Evolutionary conservation across 1,140 invertebrate species (phyloP), one percentile per base, ranked within the genome.

Genomic region (Harlomillsia oculata): DNA sequence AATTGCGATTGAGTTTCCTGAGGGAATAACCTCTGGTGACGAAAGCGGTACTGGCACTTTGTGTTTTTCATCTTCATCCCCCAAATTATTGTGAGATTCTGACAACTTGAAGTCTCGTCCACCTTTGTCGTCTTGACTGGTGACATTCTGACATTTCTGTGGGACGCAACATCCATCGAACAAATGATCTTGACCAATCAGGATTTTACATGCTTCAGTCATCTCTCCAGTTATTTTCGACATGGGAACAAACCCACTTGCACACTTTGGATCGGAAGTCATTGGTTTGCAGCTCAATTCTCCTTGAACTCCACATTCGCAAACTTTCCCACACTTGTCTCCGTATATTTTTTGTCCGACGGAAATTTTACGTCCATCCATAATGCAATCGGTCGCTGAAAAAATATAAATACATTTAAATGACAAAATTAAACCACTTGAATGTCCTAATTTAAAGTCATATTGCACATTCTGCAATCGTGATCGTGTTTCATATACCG

Each of bases 81-180:
- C 54, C 16, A 65, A 28, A 46, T 62, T 60, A 34, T 65, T 65
- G 20, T 55, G 56, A 29, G 64, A 62, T n/a, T 65, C 60, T 8
- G 49, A 45, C 20, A 65, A 40, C 53, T 65, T 65, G 23, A 60
- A 65, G 14, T 59, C 64, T 20, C 63, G 32, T 20, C 56, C 53
- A 20, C 54, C 56, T 43, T 62, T 65, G 13, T 61, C 54, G 9
- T 63, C 61, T 57, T 60, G 62, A 48, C 41, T 60, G 21, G 57
- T 64, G 21, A 59, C 55, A 40, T 62, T 62, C 28, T 48, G 53
- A 45, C 64, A 65, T 34, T 52, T 40, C 37, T 62, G 41, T 26
- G 64, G 64, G 16, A 65, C 57, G 44, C 64, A 65, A 44, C 64
- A 65, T 2, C 64, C 64, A 48, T 65, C 60, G 51, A 65, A 65